A percentile compares a stretch with the other conserved stretches of the same genome.
phyloP scores from a whole-genome alignment of 1,140 invertebrate genomes.

The Aradophagus sp. region DNA sequence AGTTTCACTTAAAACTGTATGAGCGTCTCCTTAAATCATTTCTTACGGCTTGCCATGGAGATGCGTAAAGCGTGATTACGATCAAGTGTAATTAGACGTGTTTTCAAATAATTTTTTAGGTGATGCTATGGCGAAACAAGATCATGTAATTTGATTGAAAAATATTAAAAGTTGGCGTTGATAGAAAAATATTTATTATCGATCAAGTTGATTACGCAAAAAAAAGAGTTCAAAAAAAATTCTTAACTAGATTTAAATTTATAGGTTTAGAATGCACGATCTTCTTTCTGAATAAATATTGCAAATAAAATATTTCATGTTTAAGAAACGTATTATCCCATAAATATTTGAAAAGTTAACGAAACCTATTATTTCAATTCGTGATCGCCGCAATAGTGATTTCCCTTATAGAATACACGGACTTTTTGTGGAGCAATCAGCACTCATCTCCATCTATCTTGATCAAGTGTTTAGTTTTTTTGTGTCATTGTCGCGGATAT shows the following conservation, averaged over 20 bases:
- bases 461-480: conserved; percentile 48
- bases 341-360: no score
- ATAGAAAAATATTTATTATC: neutral
- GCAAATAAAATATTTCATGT: no score
- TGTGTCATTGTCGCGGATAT: conserved; percentile 45
- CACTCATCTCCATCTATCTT: conserved; percentile 43
- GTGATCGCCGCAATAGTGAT: conserved; percentile 10
- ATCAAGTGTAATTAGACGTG: conserved; percentile 41
- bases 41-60: conserved; percentile 24
- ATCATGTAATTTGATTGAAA: conserved; percentile 25
- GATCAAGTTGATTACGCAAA: neutral
- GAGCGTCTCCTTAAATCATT: conserved; percentile 33
- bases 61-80: conserved; percentile 36
- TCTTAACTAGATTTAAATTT: no score
- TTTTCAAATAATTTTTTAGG: conserved; percentile 48
- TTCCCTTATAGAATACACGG: conserved; percentile 12
- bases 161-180: conserved; percentile 11
- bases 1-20: no score
- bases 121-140: conserved; percentile 22
- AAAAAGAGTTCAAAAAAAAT: neutral
- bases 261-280: neutral
- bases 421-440: conserved; percentile 46
- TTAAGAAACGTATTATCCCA: no score
- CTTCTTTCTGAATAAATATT: neutral
- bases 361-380: conserved; percentile 30